Evolutionary conservation across 2,888 invertebrate genomes (phyloP).

Genomic region (Drosophila demipolita): DNA sequence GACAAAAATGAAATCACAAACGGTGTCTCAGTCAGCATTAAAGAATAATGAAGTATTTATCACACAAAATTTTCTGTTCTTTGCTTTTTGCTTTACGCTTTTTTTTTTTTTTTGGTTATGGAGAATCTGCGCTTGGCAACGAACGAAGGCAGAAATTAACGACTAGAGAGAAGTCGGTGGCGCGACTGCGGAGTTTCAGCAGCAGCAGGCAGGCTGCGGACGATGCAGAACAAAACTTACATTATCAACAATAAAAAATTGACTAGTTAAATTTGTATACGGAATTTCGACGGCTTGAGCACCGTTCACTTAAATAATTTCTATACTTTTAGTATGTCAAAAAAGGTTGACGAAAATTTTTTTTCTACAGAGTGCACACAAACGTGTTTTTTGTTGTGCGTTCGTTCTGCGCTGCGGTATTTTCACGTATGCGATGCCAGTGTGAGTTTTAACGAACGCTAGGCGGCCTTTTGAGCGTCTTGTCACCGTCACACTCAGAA

Average conservation of each 20-base stretch:
- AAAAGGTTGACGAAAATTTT: slow-evolving; percentile 57
- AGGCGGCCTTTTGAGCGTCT: slow-evolving; percentile 68
- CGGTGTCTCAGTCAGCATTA: neutral
- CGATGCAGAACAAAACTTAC: slow-evolving; percentile 52
- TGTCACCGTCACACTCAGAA: slow-evolving; percentile 43
- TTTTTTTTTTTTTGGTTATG: slow-evolving; percentile 66
- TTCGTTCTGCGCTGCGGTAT: slow-evolving; percentile 67
- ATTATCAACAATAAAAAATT: slow-evolving; percentile 81
- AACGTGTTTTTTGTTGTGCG: slow-evolving; percentile 67
- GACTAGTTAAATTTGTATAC: slow-evolving; percentile 77
- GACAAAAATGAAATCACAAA: slow-evolving; percentile 4
- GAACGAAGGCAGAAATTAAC: slow-evolving; percentile 36
- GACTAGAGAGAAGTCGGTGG: slow-evolving; percentile 30
- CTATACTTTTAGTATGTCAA: slow-evolving; percentile 48
- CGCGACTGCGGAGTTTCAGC: slow-evolving; percentile 17
- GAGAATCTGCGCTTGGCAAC: slow-evolving; percentile 73
- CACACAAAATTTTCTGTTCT: slow-evolving; percentile 26
- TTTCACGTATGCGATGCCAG: slow-evolving; percentile 62
- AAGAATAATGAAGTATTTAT: slow-evolving; percentile 9
- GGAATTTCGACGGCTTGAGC: slow-evolving; percentile 76
- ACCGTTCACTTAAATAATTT: slow-evolving; percentile 72
- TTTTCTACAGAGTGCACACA: slow-evolving; percentile 61
- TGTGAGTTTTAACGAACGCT: slow-evolving; percentile 59
- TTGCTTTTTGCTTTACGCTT: neutral
- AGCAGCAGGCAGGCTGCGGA: slow-evolving; percentile 6